Conservation (phyloP, 2,888 invertebrate species). For the Unio pictorum region DNA sequence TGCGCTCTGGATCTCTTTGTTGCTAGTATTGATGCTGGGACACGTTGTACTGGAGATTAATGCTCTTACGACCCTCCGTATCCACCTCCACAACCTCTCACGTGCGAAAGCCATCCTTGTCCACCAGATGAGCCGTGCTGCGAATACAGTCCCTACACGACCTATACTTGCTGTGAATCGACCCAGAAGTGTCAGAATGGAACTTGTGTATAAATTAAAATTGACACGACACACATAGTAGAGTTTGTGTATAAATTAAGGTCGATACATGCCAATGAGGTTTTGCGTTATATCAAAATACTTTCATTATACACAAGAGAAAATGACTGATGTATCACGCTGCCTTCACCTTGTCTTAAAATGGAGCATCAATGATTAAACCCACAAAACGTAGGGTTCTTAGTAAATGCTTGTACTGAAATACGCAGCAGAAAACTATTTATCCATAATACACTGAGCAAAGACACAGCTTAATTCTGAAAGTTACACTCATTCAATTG, state of each 20-base stretch:
- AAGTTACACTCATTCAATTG: too few species aligned
- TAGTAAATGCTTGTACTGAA: too few species aligned
- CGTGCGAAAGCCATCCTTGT: slow-evolving; percentile 46
- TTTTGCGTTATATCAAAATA: too few species aligned
- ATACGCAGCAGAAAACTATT: too few species aligned
- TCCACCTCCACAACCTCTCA: slow-evolving; percentile 43
- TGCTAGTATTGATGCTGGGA: slow-evolving; percentile 35
- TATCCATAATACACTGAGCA: too few species aligned
- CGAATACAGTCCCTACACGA: slow-evolving; percentile 44
- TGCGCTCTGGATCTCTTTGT: slow-evolving; percentile 44
- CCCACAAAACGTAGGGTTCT: too few species aligned
- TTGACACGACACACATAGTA: too few species aligned
- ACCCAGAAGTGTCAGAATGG: slow-evolving; percentile 45
- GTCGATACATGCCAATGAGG: slow-evolving; percentile 14
- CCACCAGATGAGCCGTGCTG: slow-evolving; percentile 44
- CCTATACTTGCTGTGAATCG: slow-evolving; percentile 47
- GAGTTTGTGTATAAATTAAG: slow-evolving; percentile 13
- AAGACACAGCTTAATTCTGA: too few species aligned
- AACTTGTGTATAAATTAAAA: slow-evolving; percentile 14
- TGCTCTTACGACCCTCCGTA: slow-evolving; percentile 43
- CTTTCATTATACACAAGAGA: too few species aligned
- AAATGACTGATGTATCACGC: too few species aligned
- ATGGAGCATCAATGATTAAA: too few species aligned
- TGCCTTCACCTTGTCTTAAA: too few species aligned
- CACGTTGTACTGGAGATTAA: slow-evolving; percentile 32